Evolutionary conservation across 2,797 vertebrate species (phyloP).

Genomic region (Sphaeramia orbicularis): DNA sequence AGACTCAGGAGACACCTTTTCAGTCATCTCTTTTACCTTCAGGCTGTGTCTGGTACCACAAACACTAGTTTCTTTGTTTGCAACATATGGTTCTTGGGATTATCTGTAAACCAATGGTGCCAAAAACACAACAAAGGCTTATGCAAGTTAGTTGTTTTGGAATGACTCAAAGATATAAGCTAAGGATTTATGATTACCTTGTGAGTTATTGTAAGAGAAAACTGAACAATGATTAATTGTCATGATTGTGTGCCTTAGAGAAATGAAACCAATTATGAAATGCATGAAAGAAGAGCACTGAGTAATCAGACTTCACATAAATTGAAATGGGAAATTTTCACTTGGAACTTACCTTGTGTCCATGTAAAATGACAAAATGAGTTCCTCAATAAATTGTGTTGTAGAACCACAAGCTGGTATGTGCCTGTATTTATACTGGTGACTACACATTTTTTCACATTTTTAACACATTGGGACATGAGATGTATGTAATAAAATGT

Average conservation of each 20-base stretch:
- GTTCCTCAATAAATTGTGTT: conserved; percentile 42
- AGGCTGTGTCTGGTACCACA: conserved; percentile 17
- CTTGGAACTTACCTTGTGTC: not conserved
- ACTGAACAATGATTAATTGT: conserved; percentile 7
- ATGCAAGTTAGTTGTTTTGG: too few species aligned
- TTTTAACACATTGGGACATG: too few species aligned
- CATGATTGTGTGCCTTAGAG: conserved; percentile 54
- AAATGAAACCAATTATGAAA: conserved; percentile 24
- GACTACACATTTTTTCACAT: too few species aligned
- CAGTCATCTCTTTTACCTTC: not conserved
- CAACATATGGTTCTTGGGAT: conserved; percentile 31
- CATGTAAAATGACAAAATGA: conserved; percentile 9
- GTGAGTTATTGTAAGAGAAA: conserved; percentile 10
- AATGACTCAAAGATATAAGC: too few species aligned
- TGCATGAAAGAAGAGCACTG: conserved; percentile 16
- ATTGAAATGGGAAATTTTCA: not conserved
- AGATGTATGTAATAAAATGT: too few species aligned
- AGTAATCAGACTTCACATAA: conserved; percentile 14
- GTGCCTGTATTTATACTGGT: not conserved
- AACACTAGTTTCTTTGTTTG: conserved; percentile 15
- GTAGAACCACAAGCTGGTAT: not conserved
- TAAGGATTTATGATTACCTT: too few species aligned
- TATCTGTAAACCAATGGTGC: conserved; percentile 32
- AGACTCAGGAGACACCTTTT: conserved; percentile 7
- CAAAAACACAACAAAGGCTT: not conserved